A percentile compares a stretch with the other conserved stretches of the same genome.
Conservation (phyloP, 2,113 vertebrate species). For the Oceanodroma tethys region DNA sequence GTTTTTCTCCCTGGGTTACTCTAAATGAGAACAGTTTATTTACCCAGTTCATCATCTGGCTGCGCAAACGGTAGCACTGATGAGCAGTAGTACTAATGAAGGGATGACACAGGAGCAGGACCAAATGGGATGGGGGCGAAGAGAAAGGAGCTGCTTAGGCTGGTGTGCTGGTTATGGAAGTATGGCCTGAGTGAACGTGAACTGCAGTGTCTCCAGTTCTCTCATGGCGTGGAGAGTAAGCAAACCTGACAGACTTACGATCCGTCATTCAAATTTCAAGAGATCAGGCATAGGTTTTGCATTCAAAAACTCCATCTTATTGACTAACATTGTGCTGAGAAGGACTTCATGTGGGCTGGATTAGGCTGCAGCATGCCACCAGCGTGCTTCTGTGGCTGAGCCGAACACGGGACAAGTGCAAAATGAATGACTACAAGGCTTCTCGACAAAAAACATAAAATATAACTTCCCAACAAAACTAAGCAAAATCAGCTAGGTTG, state of each 20-base stretch:
- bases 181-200: not conserved
- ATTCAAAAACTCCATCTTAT: not conserved
- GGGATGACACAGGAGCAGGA: not conserved
- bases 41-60: not conserved
- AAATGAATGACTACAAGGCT: not conserved
- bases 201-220: not conserved
- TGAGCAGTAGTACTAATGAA: not conserved
- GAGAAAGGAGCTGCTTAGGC: not conserved
- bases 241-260: not conserved
- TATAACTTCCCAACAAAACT: not conserved
- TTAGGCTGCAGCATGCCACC: not conserved
- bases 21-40: not conserved
- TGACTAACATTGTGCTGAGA: not conserved
- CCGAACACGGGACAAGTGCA: rapidly evolving
- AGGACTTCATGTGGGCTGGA: not conserved
- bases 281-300: not conserved
- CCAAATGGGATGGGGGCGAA: not conserved
- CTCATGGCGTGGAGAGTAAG: not conserved
- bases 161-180: not conserved
- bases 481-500: not conserved
- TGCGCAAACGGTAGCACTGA: not conserved
- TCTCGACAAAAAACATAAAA: not conserved
- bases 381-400: not conserved
- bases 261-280: not conserved
- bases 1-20: not conserved